Base-by-base conservation (phyloP, 1,140 invertebrate species). In the Caenorhabditis remanei region DNA sequence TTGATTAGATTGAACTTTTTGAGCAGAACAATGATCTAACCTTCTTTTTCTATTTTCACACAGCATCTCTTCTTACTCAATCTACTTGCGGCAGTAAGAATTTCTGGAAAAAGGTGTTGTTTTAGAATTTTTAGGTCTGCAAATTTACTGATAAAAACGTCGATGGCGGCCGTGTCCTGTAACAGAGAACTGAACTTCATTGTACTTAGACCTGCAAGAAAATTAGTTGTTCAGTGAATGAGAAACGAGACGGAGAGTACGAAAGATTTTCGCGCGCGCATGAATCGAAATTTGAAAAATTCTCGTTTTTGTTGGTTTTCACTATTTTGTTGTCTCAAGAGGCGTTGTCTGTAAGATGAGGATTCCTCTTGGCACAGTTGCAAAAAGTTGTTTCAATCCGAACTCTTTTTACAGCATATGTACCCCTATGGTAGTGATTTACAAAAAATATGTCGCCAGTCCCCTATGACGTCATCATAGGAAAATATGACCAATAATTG, bases 101-200 rank as follows among this genome's bases (percentile, higher is more conserved):
- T 50, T 79, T 79, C 71, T 79, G 71, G 53, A 79, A 79, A 32
- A 32, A 32, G 32, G 32, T 32, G 32, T 32, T n/a, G 11, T 75
- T 46, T 48, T 32, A 46, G 19, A 9, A 32, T 32, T 21, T 48
- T 7, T 50, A 43, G 8, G 2, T 43, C 4, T n/a, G 16, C 11
- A 8, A 4, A 46, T n/a, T 79, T n/a, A 79, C 71, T 79, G 71
- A 79, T 48, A 50, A 79, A 79, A 13, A 79, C 71, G 46, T 79
- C 71, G 46, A 79, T 79, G 14, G 71, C 71, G 6, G 71, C 71
- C 21, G 71, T 79, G n/a, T 79, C 71, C 41, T 79, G 71, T 21
- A 79, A 11, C 13, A 79, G 46, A 8, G 71, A 79, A 50, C 71
- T 79, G 46, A 79, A 79, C 46, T 79, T 79, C 71, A 79, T 79